phyloP scores from a whole-genome alignment of 2,797 vertebrate species.

The Erethizon dorsatum region DNA sequence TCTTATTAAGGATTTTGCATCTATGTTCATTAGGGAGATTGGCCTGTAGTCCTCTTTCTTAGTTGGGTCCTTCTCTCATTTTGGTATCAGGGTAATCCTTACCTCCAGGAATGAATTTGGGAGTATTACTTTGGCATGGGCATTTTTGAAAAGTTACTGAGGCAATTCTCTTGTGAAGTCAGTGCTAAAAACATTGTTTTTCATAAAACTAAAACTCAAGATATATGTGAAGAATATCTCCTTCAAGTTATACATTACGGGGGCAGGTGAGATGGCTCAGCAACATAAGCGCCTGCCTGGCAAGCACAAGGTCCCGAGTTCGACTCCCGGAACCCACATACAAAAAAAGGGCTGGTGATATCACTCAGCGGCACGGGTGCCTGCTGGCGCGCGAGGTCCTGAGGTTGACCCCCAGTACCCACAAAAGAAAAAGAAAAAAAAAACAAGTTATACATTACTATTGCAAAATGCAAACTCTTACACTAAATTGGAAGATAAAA shows the following conservation, averaged over 20 bases:
- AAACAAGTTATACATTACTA: background rate
- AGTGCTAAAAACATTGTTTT: background rate
- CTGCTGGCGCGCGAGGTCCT: too few species aligned
- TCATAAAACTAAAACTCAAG: background rate
- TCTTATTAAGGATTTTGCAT: background rate
- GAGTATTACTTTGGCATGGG: background rate
- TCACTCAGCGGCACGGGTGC: too few species aligned
- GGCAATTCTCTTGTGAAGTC: background rate
- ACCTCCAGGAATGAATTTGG: background rate
- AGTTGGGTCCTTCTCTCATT: background rate
- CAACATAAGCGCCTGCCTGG: too few species aligned
- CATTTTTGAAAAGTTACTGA: background rate
- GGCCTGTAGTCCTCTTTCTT: background rate
- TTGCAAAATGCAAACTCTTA: background rate
- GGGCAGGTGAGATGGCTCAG: too few species aligned
- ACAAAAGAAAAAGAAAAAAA: too few species aligned
- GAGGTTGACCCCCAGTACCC: too few species aligned
- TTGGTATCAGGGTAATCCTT: background rate
- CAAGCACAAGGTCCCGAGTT: too few species aligned
- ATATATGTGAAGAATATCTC: background rate
- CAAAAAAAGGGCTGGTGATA: too few species aligned
- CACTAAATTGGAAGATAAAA: background rate
- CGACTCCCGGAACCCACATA: too few species aligned
- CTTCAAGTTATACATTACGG: background rate
- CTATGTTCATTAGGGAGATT: background rate